phyloP scores from a whole-genome alignment of 1,140 invertebrate genomes.

The Drosophila grimshawi region DNA sequence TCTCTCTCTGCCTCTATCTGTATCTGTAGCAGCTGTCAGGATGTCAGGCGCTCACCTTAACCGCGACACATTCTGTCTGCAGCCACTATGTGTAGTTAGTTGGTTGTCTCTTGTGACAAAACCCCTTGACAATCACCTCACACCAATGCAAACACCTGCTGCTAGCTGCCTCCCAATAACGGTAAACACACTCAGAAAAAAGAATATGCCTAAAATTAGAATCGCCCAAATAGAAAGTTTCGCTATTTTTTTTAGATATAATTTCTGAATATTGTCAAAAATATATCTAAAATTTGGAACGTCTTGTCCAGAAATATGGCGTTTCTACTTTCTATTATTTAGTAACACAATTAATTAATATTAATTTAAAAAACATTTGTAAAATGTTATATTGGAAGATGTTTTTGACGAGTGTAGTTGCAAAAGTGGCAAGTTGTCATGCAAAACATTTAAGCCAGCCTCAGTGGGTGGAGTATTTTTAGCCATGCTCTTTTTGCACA shows the following conservation, averaged over 20 bases:
- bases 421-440: constrained; percentile 45
- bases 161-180: not conserved
- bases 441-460: constrained; percentile 47
- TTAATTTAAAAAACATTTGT: too few relatives aligned
- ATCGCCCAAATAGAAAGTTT: too few relatives aligned
- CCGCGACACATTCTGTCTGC: constrained; percentile 69
- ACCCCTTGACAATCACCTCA: not conserved
- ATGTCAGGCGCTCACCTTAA: constrained; percentile 69
- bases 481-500: constrained; percentile 16
- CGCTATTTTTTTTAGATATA: too few relatives aligned
- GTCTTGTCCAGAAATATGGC: too few relatives aligned
- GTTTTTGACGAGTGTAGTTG: constrained; percentile 8
- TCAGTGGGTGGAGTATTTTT: not conserved
- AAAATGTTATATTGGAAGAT: too few relatives aligned
- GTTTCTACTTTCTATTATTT: too few relatives aligned
- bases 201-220: too few relatives aligned
- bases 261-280: too few relatives aligned
- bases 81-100: constrained; percentile 54
- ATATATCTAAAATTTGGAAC: too few relatives aligned
- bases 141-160: not conserved
- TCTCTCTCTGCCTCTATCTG: not conserved
- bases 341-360: too few relatives aligned
- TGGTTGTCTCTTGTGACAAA: constrained; percentile 29
- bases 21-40: constrained; percentile 33
- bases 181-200: too few relatives aligned